Evolutionary conservation across 2,113 vertebrate genomes (phyloP).

Genomic region (Anoplopoma fimbria): DNA sequence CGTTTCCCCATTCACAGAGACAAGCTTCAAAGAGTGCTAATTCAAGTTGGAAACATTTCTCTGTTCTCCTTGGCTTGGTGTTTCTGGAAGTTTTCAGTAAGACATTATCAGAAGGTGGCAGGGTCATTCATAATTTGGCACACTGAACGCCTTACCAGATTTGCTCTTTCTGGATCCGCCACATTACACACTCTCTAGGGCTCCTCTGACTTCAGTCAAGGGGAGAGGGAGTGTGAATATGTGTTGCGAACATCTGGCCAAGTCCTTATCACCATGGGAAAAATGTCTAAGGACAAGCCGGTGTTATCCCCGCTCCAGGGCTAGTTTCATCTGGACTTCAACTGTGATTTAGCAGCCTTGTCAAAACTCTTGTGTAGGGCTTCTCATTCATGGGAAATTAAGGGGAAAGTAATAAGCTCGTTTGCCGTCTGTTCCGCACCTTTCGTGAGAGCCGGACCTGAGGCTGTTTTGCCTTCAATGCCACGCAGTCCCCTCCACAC

Average conservation of each 20-base stretch:
- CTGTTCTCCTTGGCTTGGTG: neutral
- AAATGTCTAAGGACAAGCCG: conserved; percentile 55
- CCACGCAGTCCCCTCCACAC: conserved; percentile 40
- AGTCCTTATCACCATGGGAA: conserved; percentile 75
- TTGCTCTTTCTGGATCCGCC: conserved; percentile 7
- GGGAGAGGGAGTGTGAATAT: conserved; percentile 31
- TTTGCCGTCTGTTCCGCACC: conserved; percentile 7
- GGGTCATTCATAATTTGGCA: conserved; percentile 39
- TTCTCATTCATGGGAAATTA: conserved; percentile 57
- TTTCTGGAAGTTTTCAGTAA: conserved; percentile 42
- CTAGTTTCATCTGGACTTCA: conserved; percentile 33
- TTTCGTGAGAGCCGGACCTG: conserved; percentile 39
- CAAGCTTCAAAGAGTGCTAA: conserved; percentile 69
- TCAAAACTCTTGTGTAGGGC: conserved; percentile 39
- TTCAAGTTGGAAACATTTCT: conserved; percentile 58
- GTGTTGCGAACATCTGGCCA: conserved; percentile 69
- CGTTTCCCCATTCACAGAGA: conserved; percentile 51
- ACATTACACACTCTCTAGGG: neutral
- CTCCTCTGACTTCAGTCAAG: conserved; percentile 6
- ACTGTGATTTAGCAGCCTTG: conserved; percentile 26
- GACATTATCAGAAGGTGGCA: conserved; percentile 49
- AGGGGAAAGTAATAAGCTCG: conserved; percentile 16
- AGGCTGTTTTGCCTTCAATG: conserved; percentile 54
- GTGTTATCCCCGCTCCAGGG: conserved; percentile 50
- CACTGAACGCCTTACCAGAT: conserved; percentile 32